Evolutionary conservation across 2,888 invertebrate genomes (phyloP).

Genomic region (Neoaliturus tenellus): DNA sequence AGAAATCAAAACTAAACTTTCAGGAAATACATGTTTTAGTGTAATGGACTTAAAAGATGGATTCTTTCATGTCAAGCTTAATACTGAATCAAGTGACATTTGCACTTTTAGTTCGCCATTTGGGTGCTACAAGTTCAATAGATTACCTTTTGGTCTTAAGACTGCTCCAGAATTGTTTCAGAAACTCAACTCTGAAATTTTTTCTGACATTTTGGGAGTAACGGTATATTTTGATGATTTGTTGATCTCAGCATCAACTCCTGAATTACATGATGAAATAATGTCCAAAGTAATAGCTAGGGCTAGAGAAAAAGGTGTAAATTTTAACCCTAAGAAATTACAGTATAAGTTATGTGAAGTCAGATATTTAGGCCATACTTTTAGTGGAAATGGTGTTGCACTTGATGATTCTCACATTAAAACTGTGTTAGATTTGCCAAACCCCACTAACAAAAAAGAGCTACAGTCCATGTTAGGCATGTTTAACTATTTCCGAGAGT

Average conservation of each 20-base stretch:
- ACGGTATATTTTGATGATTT: constrained; percentile 60
- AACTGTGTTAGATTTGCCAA: constrained; percentile 65
- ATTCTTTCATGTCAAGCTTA: constrained; percentile 56
- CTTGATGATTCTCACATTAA: constrained; percentile 64
- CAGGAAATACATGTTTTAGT: neutral
- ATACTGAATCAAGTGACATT: constrained; percentile 40
- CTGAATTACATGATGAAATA: constrained; percentile 37
- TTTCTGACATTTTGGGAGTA: constrained; percentile 57
- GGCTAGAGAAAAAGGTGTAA: constrained; percentile 57
- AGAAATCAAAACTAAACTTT: constrained; percentile 33
- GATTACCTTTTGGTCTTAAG: constrained; percentile 56
- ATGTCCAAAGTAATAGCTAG: constrained; percentile 46
- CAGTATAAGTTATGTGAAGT: constrained; percentile 56
- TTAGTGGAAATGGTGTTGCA: constrained; percentile 55
- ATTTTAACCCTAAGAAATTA: constrained; percentile 59
- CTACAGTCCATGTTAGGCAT: constrained; percentile 63
- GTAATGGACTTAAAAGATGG: constrained; percentile 34
- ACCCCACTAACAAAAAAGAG: constrained; percentile 62
- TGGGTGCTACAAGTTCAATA: constrained; percentile 57
- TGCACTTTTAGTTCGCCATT: constrained; percentile 59
- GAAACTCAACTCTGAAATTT: constrained; percentile 53
- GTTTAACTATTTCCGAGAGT: constrained; percentile 64
- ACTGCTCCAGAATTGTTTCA: constrained; percentile 54
- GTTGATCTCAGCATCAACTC: constrained; percentile 56
- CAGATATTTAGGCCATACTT: constrained; percentile 53